Base-by-base conservation (phyloP, 2,888 invertebrate genomes). In the Choristoneura rosaceana region DNA sequence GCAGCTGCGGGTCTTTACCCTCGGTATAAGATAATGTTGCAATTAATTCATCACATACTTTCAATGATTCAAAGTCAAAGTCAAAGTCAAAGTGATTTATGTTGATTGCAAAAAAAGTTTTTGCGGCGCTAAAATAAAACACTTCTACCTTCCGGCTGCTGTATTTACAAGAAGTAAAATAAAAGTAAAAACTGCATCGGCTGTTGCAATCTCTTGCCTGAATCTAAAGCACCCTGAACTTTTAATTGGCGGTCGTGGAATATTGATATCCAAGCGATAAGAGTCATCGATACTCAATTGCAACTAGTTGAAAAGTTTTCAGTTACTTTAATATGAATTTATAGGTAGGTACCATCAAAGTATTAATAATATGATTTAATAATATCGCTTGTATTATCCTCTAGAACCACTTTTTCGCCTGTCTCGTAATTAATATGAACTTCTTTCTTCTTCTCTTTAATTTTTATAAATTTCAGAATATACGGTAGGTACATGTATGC, bases 171-270 rank as follows among this genome's bases (percentile, higher is more conserved):
- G 10, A 55, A 25, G 55, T 12, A 10, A 55, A 17, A 25, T 25
- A 52, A 15, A 15, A 55, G 55, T 25, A 55, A 33, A 60, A 70
- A 50, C 85, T 87, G 84, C 87, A 86, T 85, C 81, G 82, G 81
- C 83, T 79, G 86, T 87, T 87, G 87, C 89, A 89, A 86, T 82
- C 79, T 84, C 84, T 80, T 86, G 84, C 84, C 79, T 85, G 81
- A 84, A 81, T 83, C 77, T 82, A 83, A 86, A 83, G 82, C 82
- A 79, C 75, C 79, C 79, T 33, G 80, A 93, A 93, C 90, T 93
- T 93, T 92, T 93, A 93, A 93, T 93, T 93, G 92, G 92, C 87
- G 81, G 84, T 80, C 81, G 81, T 77, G 78, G 83, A 86, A 86
- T 87, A 74, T 78, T 87, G 87, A 87, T 86, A 88, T 85, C 84